phyloP scores from a whole-genome alignment of 2,888 invertebrate genomes.

The Heliothis peltigera region DNA sequence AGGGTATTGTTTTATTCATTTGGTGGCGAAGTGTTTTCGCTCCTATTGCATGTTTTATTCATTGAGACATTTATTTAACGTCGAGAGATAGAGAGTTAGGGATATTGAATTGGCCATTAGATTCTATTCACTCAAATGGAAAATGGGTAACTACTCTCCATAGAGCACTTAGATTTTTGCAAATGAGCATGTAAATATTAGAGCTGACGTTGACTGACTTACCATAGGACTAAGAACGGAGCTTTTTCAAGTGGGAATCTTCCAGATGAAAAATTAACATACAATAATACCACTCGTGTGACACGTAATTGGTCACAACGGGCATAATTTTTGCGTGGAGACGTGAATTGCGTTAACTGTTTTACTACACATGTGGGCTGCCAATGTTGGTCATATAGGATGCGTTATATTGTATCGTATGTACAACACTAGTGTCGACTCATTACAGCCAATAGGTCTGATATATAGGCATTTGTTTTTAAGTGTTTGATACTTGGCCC shows the following conservation, averaged over 20 bases:
- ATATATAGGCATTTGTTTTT: background rate
- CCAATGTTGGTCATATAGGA: conserved; percentile 56
- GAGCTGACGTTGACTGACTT: too few relatives aligned
- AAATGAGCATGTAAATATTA: too few relatives aligned
- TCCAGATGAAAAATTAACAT: too few relatives aligned
- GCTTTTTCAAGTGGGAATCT: too few relatives aligned
- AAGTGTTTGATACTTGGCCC: too few relatives aligned
- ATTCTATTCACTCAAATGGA: conserved; percentile 29
- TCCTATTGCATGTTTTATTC: conserved; percentile 85
- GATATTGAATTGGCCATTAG: conserved; percentile 8
- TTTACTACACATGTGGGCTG: conserved; percentile 57
- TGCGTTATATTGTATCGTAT: conserved; percentile 43
- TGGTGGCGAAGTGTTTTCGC: conserved; percentile 51
- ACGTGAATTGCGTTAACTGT: conserved; percentile 45
- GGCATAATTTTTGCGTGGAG: conserved; percentile 24
- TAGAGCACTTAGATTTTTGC: too few relatives aligned
- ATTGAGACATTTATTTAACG: conserved; percentile 61
- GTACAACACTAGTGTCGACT: conserved; percentile 41
- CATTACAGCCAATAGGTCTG: conserved; percentile 15
- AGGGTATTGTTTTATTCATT: conserved; percentile 46
- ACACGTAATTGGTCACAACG: background rate
- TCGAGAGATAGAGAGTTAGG: conserved; percentile 22
- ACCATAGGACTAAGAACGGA: too few relatives aligned
- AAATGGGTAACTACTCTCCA: background rate
- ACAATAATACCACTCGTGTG: too few relatives aligned